Conservation (phyloP, 2,113 vertebrate species). For the Nycticebus coucang region DNA sequence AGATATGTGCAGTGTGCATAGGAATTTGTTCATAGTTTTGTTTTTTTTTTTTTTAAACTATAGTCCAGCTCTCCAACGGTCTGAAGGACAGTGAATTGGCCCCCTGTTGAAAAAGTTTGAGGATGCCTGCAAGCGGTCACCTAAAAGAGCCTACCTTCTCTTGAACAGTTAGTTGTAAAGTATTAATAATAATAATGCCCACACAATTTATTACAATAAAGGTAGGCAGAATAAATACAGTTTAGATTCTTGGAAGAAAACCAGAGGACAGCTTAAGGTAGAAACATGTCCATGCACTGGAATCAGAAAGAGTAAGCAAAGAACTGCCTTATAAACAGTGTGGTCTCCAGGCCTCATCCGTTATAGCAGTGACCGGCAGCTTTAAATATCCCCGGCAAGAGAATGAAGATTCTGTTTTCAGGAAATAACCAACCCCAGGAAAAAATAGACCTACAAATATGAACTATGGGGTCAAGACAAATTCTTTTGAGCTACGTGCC, state of each 20-base stretch:
- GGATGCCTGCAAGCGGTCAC: background rate
- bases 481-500: background rate
- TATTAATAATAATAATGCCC: background rate
- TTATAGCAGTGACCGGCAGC: background rate
- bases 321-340: background rate
- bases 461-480: background rate
- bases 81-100: too few species aligned
- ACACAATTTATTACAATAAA: background rate
- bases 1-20: too few species aligned
- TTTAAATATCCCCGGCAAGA: background rate
- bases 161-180: background rate
- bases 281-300: background rate
- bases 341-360: background rate
- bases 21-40: too few species aligned
- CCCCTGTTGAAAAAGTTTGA: too few species aligned
- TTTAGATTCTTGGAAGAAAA: background rate
- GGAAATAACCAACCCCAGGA: background rate
- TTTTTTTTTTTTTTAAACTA: too few species aligned
- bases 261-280: background rate
- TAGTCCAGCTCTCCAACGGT: too few species aligned
- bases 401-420: background rate
- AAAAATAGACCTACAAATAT: background rate
- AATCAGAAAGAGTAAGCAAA: constrained; percentile 16
- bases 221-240: background rate
- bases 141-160: background rate